Evolutionary conservation across 1,140 invertebrate species (phyloP).

Genomic region (Drosophila dunni): DNA sequence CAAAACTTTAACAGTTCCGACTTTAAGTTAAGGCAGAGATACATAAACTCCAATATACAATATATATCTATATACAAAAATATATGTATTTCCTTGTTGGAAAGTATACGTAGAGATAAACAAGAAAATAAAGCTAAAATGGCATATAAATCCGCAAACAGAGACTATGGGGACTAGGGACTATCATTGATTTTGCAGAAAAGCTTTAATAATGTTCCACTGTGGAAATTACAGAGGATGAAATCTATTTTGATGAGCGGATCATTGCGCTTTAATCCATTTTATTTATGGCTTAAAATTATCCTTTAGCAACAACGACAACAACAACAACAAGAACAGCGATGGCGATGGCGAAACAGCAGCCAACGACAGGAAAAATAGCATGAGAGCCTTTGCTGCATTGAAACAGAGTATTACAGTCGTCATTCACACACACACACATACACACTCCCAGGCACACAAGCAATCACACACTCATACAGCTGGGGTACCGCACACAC

Average conservation of each 20-base stretch:
- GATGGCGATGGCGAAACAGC: slow-evolving; percentile 25
- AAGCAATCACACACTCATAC: slow-evolving; percentile 16
- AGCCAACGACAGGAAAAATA: slow-evolving; percentile 47
- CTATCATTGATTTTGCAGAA: slow-evolving; percentile 48
- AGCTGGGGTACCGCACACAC: slow-evolving; percentile 9
- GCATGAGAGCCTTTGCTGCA: slow-evolving; percentile 44
- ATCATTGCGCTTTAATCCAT: slow-evolving; percentile 73
- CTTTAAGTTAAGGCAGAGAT: slow-evolving; percentile 15
- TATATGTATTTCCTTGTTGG: not conserved
- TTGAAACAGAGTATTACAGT: slow-evolving; percentile 56
- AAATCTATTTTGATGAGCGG: slow-evolving; percentile 65
- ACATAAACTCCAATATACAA: not conserved
- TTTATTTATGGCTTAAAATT: slow-evolving; percentile 76
- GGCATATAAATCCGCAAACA: slow-evolving; percentile 31
- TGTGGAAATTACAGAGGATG: slow-evolving; percentile 39
- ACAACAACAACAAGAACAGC: slow-evolving; percentile 31
- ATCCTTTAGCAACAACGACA: slow-evolving; percentile 54
- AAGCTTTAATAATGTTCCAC: slow-evolving; percentile 55
- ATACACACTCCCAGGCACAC: slow-evolving; percentile 18
- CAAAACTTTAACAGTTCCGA: slow-evolving; percentile 6
- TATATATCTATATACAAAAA: not conserved
- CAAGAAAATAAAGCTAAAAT: slow-evolving; percentile 37
- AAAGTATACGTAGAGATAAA: not conserved
- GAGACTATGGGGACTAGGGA: slow-evolving; percentile 17
- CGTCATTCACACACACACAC: slow-evolving; percentile 47